Evolutionary conservation across 1,140 invertebrate species (phyloP).

Genomic region (Drosophila nebulosa): DNA sequence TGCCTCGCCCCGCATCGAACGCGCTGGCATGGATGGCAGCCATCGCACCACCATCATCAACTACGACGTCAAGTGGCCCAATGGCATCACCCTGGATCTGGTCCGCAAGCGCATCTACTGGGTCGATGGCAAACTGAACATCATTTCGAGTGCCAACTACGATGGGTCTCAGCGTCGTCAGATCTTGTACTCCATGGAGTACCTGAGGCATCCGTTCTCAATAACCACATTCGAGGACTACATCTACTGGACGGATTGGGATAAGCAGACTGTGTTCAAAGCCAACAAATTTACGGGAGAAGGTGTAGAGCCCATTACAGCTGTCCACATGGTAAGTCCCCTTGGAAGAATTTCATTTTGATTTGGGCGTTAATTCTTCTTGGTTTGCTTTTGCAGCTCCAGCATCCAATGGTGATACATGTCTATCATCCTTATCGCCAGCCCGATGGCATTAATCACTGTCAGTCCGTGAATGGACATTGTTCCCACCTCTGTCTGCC

Average conservation of each 20-base stretch:
- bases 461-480: slow-evolving; percentile 93
- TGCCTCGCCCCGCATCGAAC: slow-evolving; percentile 93
- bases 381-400: slow-evolving; percentile 82
- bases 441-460: slow-evolving; percentile 94
- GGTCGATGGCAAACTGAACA: slow-evolving; percentile 97
- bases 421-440: slow-evolving; percentile 96
- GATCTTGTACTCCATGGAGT: slow-evolving; percentile 87
- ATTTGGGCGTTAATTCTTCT: not conserved
- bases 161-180: slow-evolving; percentile 90
- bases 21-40: slow-evolving; percentile 96
- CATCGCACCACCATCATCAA: slow-evolving; percentile 93
- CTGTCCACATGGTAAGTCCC: slow-evolving; percentile 85
- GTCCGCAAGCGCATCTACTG: slow-evolving; percentile 93
- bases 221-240: slow-evolving; percentile 96
- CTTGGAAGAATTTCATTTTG: not conserved
- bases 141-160: slow-evolving; percentile 92
- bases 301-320: slow-evolving; percentile 87
- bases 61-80: slow-evolving; percentile 96
- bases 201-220: slow-evolving; percentile 94
- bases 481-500: slow-evolving; percentile 96
- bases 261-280: slow-evolving; percentile 94
- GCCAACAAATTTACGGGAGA: slow-evolving; percentile 97
- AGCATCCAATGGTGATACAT: slow-evolving; percentile 92
- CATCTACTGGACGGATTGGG: slow-evolving; percentile 99
- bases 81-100: slow-evolving; percentile 94